These are phyloP conservation scores for Perodicticus potto DNA, from an alignment of 2,797 vertebrate species.

Conservation along the genomic window DNA sequence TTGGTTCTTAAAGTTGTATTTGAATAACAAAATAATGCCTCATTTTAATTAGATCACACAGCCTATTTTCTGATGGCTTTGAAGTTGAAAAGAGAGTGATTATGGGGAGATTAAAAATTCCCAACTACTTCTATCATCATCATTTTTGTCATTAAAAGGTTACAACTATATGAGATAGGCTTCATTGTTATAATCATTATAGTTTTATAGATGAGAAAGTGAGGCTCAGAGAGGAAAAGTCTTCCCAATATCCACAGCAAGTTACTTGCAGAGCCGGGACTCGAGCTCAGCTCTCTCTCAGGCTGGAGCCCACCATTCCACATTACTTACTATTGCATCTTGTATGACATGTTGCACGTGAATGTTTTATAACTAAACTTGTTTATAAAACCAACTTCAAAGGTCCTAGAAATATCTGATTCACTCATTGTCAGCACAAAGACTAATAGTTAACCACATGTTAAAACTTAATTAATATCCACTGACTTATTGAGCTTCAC, in stretches of 20 bases:
- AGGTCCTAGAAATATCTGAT: neutral
- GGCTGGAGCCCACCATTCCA: neutral
- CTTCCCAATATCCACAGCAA: neutral
- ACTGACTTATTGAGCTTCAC: neutral
- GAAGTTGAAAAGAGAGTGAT: neutral
- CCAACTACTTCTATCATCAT: neutral
- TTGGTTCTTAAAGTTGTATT: neutral
- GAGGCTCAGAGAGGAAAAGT: neutral
- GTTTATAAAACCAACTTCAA: neutral
- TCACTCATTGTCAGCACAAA: neutral
- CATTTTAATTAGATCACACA: neutral
- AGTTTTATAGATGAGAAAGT: neutral
- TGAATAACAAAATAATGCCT: neutral
- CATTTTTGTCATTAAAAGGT: neutral
- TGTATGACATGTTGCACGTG: too few species aligned
- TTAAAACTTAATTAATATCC: neutral
- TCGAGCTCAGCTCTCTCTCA: neutral
- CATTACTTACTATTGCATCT: neutral
- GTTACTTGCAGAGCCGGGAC: neutral
- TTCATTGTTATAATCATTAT: too few species aligned
- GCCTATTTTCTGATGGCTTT: neutral
- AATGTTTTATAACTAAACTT: neutral
- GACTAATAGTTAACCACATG: neutral
- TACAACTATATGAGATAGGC: neutral
- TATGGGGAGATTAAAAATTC: neutral